These are phyloP conservation scores for Xiphias gladius DNA, from an alignment of 2,113 vertebrate genomes.

Conservation along the genomic window DNA sequence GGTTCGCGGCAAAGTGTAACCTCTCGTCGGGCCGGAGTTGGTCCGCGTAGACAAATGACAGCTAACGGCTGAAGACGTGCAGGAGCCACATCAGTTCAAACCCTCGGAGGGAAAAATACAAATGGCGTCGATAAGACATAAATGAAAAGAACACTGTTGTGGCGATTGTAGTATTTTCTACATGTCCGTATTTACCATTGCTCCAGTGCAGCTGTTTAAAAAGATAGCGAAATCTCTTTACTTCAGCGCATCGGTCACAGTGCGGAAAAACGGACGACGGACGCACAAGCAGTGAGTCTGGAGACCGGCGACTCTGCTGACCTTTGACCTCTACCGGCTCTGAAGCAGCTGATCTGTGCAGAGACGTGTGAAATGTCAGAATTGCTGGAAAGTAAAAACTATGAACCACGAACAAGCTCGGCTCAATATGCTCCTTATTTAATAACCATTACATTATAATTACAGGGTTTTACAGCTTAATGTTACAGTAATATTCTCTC, in stretches of 20 bases:
- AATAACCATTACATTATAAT: not conserved
- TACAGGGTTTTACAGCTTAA: not conserved
- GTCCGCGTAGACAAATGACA: too few relatives aligned
- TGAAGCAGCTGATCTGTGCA: not conserved
- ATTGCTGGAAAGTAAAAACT: not conserved
- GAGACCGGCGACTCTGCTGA: not conserved
- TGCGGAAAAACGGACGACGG: not conserved
- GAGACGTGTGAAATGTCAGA: too few relatives aligned
- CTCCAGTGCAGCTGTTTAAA: not conserved
- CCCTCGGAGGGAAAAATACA: too few relatives aligned
- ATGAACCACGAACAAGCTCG: not conserved
- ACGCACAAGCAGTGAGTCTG: not conserved
- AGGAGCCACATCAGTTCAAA: too few relatives aligned
- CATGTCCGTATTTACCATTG: too few relatives aligned
- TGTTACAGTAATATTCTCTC: not conserved
- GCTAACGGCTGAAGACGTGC: too few relatives aligned
- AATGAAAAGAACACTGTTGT: too few relatives aligned
- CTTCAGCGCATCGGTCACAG: constrained; percentile 22
- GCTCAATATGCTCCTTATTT: not conserved
- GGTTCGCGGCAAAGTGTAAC: too few relatives aligned
- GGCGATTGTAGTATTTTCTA: too few relatives aligned
- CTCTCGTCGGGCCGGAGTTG: too few relatives aligned
- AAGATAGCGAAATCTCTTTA: constrained; percentile 57
- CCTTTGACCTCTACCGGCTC: constrained; percentile 31
- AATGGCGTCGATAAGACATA: too few relatives aligned